Evolutionary conservation across 2,797 vertebrate species (phyloP), one percentile per base, ranked within the genome.

Genomic region (Pangasius krempfi): DNA sequence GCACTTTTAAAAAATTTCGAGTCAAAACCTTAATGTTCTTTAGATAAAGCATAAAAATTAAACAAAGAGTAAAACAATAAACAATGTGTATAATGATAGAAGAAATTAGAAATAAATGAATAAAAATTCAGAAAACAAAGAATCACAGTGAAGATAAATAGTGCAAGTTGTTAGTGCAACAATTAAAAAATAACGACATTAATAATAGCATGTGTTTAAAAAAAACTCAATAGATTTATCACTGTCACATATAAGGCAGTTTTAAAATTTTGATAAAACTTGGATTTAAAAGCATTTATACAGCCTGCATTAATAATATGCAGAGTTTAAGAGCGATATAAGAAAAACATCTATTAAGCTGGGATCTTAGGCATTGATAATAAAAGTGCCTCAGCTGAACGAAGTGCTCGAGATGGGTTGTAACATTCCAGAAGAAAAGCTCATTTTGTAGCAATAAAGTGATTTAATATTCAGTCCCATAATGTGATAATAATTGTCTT

Each of bases 381-480:
- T 16, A 82, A n/a, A 25, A 2, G 12, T 62, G 25, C 10, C 22
- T 27, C 1, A 14, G 12, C 78, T 62, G 56, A 82, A n/a, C 5
- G 1, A 62, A 14, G 56, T 82, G 80, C 80, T 82, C 0, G 33
- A 66, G 44, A 30, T 84, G 25, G 27, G 14, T 2, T 27, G 3
- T 22, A 58, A 37, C 22, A 2, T 33, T 56, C 52, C n/a, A 80
- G 54, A 58, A 78, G 5, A 78, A 54, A 81, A 81, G 33, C 13
- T 18, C 4, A 47, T 66, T 66, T 47, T 78, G 52, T 54, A 78
- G 58, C 40, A 70, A 40, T 54, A 40, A 40, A 87, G 22, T 44
- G 30, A 75, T 76, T 8, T 66, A 83, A 87, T 40, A 72, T n/a
- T 30, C n/a, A 89, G 75, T 25, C 50, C 27, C 20, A 60, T 83